Conservation (phyloP, 2,113 vertebrate species). For the Syrmaticus mikado region DNA sequence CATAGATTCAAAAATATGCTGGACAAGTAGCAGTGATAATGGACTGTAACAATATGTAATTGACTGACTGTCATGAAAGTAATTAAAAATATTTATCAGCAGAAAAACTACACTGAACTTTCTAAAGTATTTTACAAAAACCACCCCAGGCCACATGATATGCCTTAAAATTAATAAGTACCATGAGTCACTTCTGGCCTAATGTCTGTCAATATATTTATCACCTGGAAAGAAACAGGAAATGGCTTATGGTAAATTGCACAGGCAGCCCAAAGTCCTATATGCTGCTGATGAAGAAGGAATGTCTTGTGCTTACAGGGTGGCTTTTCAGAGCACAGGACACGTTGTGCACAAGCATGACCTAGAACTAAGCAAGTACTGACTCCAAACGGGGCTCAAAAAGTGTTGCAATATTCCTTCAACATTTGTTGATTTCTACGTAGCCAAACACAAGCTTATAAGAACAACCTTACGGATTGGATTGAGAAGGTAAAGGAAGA, state of each 20-base stretch:
- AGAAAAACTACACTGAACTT: not conserved
- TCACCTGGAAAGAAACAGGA: not conserved
- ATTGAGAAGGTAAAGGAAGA: not conserved
- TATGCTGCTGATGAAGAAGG: not conserved
- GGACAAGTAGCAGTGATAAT: not conserved
- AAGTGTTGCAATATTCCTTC: not conserved
- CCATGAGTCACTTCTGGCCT: not conserved
- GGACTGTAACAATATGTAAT: conserved; percentile 25
- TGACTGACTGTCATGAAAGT: conserved; percentile 8
- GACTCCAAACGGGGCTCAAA: not conserved
- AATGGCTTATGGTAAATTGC: not conserved
- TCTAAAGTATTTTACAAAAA: not conserved
- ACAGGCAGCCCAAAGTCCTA: not conserved
- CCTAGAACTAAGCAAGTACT: not conserved
- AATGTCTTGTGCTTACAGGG: not conserved
- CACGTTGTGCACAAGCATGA: not conserved
- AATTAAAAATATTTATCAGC: conserved; percentile 57
- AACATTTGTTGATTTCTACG: not conserved
- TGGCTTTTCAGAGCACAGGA: not conserved
- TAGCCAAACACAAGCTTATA: not conserved
- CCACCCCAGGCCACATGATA: not conserved
- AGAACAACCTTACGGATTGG: not conserved
- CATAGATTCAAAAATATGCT: not conserved
- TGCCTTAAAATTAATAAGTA: not conserved
- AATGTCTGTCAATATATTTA: not conserved